Evolutionary conservation across 2,888 invertebrate genomes (phyloP), one percentile per base, ranked within the genome.

Genomic region (Leptopilina myrica): DNA sequence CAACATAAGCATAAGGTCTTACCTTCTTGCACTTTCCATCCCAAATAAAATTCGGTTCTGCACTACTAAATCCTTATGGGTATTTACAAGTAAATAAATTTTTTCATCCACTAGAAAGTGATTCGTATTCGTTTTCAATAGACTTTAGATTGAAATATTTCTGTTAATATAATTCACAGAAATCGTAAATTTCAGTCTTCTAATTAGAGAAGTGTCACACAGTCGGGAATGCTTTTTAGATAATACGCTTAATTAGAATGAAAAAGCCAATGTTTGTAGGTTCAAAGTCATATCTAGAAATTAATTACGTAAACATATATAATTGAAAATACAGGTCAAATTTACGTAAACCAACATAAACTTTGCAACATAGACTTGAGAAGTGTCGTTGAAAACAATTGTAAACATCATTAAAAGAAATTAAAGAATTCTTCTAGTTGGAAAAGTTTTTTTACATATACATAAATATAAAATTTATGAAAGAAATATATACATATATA

Each of bases 191-290:
- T 67, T 11, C 20, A 49, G 15, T 67, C 12, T 49, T 2, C 46
- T 67, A 67, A 67, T 67, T 67, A 67, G 46, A 46, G 46, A 67
- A 15, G 46, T 15, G 20, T 43, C 20, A 66, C 20, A 66, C 49
- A 43, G 43, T n/a, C 4, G 40, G 43, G 33, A 66, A 66, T 43
- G 43, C 9, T n/a, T 67, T 46, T 67, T 46, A 67, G 49, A 11
- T 67, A 6, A 67, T 67, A 6, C 12, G 14, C 62, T 26, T 69
- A 69, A 69, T 53, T 69, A 53, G n/a, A 26, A 8, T 14, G 46
- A 33, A 69, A 53, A 69, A 26, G 53, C 69, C 0, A 53, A 69
- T 26, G 8, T 26, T 53, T n/a, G n/a, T 5, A 43, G 5, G 14
- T 69, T 53, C 9, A 20, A 56, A 69, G 53, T 53, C 53, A 14